Evolutionary conservation across 2,113 vertebrate genomes (phyloP), one percentile per base, ranked within the genome.

Genomic region (Xiphophorus couchianus): DNA sequence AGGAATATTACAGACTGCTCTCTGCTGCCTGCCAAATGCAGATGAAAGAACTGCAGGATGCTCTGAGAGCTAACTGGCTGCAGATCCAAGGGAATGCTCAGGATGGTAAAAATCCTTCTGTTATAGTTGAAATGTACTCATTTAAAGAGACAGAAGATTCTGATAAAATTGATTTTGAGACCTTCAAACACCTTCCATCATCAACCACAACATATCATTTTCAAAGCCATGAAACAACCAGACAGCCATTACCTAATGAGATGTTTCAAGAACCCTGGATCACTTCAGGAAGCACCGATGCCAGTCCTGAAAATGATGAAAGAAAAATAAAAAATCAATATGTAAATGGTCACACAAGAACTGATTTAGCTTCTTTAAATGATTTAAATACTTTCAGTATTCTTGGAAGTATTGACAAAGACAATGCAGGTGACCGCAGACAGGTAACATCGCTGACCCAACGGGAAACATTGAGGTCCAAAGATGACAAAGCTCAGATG

Each of bases 1-100:
- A 84, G 51, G 78, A 86, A 27, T 88, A 89, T 69, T 63, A 65
- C 60, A 69, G 69, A 22, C 68, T 95, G 14, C 81, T 93, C 25
- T 63, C 81, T 78, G 93, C 87, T 54, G 93, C 94, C 31, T 27
- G 69, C 73, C 73, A 91, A 63, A 79, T 95, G 66, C 86, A 94
- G 80, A 93, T 95, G 92, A 86, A 87, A 44, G 82, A 90, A 69
- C 87, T 94, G 48, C 84, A 88, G 69, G 71, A 87, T 11, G 80
- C 80, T 62, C 86, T 94, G 29, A 82, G 17, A 27, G 71, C 25
- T 37, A 19, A 72, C 42, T 70, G 84, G 54, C 63, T 54, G 12
- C 73, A 74, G 13, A 68, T 71, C 67, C 58, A 81, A 15, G 61
- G 29, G 5, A 73, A 61, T 0, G 5, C 60, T 44, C 25, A 19